These are phyloP conservation scores for Hirtodrosophila trivittata DNA, from an alignment of 2,888 invertebrate species.

Conservation along the genomic window DNA sequence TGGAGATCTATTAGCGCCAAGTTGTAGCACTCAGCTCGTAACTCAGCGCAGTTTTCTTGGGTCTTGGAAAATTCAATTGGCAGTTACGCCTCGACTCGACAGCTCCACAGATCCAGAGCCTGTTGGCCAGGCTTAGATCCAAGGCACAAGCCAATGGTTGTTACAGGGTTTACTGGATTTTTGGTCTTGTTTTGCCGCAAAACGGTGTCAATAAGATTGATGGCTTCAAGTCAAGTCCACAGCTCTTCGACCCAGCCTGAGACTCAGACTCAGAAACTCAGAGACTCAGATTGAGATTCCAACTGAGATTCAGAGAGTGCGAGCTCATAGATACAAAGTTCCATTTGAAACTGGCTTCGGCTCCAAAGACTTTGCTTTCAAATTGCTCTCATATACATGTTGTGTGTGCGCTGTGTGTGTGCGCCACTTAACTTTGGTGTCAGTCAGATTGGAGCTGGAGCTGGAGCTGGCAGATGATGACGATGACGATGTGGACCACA, in stretches of 20 bases:
- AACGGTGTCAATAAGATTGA: constrained; percentile 83
- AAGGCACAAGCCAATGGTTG: constrained; percentile 2
- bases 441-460: constrained; percentile 59
- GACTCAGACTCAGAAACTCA: constrained; percentile 14
- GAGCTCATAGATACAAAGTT: constrained; percentile 57
- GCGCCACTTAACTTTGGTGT: constrained; percentile 78
- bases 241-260: constrained; percentile 31
- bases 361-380: constrained; percentile 21
- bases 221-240: constrained; percentile 60
- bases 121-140: background rate
- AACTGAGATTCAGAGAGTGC: constrained; percentile 12
- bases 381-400: constrained; percentile 38
- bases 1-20: constrained; percentile 28
- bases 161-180: constrained; percentile 26
- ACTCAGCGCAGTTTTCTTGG: constrained; percentile 10
- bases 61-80: constrained; percentile 46
- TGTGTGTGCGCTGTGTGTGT: constrained; percentile 46
- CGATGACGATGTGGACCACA: constrained; percentile 67
- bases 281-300: background rate
- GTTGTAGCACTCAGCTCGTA: constrained; percentile 17
- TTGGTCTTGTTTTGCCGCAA: constrained; percentile 50
- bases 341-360: constrained; percentile 71
- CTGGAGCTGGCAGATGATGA: constrained; percentile 38
- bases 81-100: constrained; percentile 49
- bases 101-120: constrained; percentile 11